Evolutionary conservation across 1,140 invertebrate species (phyloP), one percentile per base, ranked within the genome.

Genomic region (Scaptomyza graminum): DNA sequence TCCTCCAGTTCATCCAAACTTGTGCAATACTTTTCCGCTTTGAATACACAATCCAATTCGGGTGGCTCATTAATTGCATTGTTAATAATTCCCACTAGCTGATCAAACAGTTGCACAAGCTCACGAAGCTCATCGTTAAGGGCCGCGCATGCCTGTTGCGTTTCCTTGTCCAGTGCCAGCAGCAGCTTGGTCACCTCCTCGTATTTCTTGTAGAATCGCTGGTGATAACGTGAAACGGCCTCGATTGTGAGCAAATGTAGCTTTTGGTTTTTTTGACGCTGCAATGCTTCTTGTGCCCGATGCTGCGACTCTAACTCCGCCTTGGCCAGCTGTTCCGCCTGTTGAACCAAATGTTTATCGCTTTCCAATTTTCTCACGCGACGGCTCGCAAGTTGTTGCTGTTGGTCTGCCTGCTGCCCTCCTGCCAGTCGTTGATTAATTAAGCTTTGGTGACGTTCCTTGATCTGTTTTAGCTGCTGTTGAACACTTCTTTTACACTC

Each of bases 71-170:
- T 57, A 3, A 62, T 74, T 0, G 63, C 78, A 3, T 52, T 59
- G 15, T 79, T 89, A 0, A 91, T 74, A 13, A 66, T 66, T 9
- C 22, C 47, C 1, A 90, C 71, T 1, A 91, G 54, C 44, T 89
- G 75, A 25, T 91, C 81, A 39, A 90, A 91, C 25, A 69, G 49
- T 18, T 82, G 69, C 1, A 76, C 74, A 15, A 91, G 43, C 9
- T 87, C 87, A 2, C 76, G 81, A 4, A 91, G 34, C 15, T 91
- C 74, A n/a, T 46, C 52, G 39, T 91, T 90, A 6, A 78, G 83
- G 2, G 65, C 54, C 11, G 64, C 28, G 43, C 83, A 87, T 2
- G 84, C 74, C 25, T 87, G 73, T 0, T 87, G 67, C 0, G 66
- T 76, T 4, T 90, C 74, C 34, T 79, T 77, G 60, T 91, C 84